Evolutionary conservation across 1,140 invertebrate species (phyloP).

Genomic region (Diplogasteroides magnus): DNA sequence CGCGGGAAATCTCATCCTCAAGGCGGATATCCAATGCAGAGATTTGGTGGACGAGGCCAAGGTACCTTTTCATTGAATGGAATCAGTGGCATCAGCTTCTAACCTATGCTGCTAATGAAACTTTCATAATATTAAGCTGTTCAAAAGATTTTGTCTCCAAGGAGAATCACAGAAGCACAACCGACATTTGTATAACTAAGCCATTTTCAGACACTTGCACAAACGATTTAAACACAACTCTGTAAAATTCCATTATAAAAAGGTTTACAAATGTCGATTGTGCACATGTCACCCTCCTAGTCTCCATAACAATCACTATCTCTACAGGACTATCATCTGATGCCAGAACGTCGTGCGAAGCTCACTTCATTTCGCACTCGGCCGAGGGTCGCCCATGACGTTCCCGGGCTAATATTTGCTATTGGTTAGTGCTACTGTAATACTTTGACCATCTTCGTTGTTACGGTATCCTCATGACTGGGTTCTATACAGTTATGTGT

Average conservation of each 20-base stretch:
- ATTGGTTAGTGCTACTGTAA: slow-evolving; percentile 66
- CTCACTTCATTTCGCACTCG: slow-evolving; percentile 70
- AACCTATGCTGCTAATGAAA: not conserved
- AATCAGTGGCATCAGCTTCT: not conserved
- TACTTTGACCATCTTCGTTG: too few species aligned
- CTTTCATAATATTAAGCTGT: not conserved
- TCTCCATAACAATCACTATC: not conserved
- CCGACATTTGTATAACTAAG: too few species aligned
- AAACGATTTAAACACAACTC: too few species aligned
- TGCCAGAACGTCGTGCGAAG: slow-evolving; percentile 73
- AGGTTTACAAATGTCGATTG: too few species aligned
- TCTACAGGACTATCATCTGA: slow-evolving; percentile 37
- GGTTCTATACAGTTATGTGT: not conserved
- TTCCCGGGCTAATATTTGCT: slow-evolving; percentile 75
- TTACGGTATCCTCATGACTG: too few species aligned
- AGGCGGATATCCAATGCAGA: slow-evolving; percentile 58
- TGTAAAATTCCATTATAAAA: too few species aligned
- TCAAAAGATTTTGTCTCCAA: too few species aligned
- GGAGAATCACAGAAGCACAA: too few species aligned
- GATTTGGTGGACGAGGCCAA: slow-evolving; percentile 63
- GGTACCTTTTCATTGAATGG: too few species aligned
- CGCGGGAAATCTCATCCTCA: slow-evolving; percentile 74
- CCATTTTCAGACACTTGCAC: too few species aligned
- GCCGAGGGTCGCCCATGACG: slow-evolving; percentile 71
- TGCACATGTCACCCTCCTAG: too few species aligned